Evolutionary conservation across 2,888 invertebrate genomes (phyloP), one percentile per base, ranked within the genome.

Genomic region (Ptychoptera contaminata): DNA sequence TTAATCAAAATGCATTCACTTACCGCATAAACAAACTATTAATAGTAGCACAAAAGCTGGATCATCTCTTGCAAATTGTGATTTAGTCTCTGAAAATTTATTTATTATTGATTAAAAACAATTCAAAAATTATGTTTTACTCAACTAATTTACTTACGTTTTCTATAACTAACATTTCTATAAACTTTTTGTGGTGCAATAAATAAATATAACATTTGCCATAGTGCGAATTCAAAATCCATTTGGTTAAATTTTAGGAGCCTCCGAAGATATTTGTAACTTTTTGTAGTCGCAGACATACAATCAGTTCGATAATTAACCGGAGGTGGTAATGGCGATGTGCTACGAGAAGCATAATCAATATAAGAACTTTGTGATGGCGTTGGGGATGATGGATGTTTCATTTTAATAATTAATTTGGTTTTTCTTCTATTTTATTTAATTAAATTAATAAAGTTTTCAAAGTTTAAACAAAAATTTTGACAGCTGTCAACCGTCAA

Each of bases 191-290:
- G 94, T 12, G 97, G 97, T 1, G 92, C 75, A 46, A 86, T 74
- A 59, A 98, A 87, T 49, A 98, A 70, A 63, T 94, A 94, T 0
- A 94, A 66, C 91, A 97, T 96, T 73, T 98, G 97, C 97, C 97
- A 98, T n/a, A 85, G 71, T 0, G 97, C 97, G 70, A 93, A 97
- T 63, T 98, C 94, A 69, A 98, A 98, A 68, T 98, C 97, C 97
- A 98, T 98, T 69, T 97, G 96, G 58, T 87, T 79, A 60, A 93
- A 92, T 65, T 88, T 86, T 47, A 90, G 72, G 47, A 92, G 67
- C 57, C 90, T 74, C 52, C 86, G 70, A 43, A 93, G 68, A 65
- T 91, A 91, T 69, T 85, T 84, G 67, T 85, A 86, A 49, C 85
- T 75, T 67, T 93, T 92, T 37, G 85, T 81, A 37, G 90, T 82